phyloP scores from a whole-genome alignment of 2,888 invertebrate species.

The Drosophila parthenogenetica region DNA sequence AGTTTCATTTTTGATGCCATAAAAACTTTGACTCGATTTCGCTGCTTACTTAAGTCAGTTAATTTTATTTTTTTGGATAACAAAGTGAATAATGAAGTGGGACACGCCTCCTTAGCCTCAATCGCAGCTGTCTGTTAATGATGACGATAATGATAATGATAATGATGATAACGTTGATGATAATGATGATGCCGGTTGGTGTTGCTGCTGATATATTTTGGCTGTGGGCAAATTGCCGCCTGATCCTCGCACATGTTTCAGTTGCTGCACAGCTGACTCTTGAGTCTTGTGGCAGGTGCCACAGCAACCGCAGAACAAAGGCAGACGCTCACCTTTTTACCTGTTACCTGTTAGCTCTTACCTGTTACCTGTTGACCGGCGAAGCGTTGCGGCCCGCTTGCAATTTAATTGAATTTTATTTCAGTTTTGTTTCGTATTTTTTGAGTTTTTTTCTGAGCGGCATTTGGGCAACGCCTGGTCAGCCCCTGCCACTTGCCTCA shows the following conservation, averaged over 20 bases:
- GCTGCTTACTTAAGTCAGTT: constrained; percentile 24
- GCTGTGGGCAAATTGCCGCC: constrained; percentile 47
- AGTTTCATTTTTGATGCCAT: background rate
- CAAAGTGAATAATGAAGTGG: constrained; percentile 56
- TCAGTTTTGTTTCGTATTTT: constrained; percentile 47
- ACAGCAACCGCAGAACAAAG: constrained; percentile 55
- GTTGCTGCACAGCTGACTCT: constrained; percentile 64
- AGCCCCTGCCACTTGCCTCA: constrained; percentile 11
- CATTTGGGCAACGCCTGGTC: constrained; percentile 69
- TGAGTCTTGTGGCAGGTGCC: constrained; percentile 71
- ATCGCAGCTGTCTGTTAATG: constrained; percentile 52
- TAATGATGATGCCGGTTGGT: constrained; percentile 20
- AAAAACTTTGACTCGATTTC: constrained; percentile 8
- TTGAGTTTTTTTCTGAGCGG: constrained; percentile 43
- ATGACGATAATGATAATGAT: constrained; percentile 24
- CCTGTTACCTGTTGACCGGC: constrained; percentile 58
- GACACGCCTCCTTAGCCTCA: constrained; percentile 53
- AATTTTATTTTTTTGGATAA: constrained; percentile 17
- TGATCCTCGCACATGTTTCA: constrained; percentile 60
- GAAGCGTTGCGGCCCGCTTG: constrained; percentile 65
- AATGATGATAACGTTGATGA: constrained; percentile 15
- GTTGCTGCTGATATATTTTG: constrained; percentile 39
- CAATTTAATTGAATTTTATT: constrained; percentile 78
- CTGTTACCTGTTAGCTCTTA: constrained; percentile 34
- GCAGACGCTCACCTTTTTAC: constrained; percentile 50